phyloP scores from a whole-genome alignment of 2,888 invertebrate species.

The Ephialtes manifestator region DNA sequence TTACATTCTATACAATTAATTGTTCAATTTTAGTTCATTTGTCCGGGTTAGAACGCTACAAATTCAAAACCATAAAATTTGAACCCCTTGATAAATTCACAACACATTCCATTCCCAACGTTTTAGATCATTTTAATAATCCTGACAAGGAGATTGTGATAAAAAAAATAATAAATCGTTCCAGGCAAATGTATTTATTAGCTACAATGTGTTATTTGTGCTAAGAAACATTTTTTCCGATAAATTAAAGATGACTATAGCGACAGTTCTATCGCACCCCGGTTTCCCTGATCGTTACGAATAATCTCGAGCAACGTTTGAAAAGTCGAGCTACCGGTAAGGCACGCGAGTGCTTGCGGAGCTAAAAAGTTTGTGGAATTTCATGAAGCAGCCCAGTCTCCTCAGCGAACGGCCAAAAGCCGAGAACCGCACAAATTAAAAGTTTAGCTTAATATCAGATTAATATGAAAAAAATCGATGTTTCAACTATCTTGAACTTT shows the following conservation, averaged over 20 bases:
- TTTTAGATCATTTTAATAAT: too few relatives aligned
- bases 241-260: neutral
- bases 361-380: slow-evolving; percentile 40
- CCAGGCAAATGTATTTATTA: too few relatives aligned
- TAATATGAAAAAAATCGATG: slow-evolving; percentile 50
- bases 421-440: slow-evolving; percentile 35
- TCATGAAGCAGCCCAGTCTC: slow-evolving; percentile 8
- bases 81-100: too few relatives aligned
- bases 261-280: neutral
- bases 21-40: too few relatives aligned
- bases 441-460: slow-evolving; percentile 43
- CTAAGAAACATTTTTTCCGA: neutral
- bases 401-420: neutral
- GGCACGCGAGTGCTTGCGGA: slow-evolving; percentile 1
- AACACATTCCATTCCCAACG: too few relatives aligned
- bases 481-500: slow-evolving; percentile 40
- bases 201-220: too few relatives aligned
- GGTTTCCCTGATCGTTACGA: too few relatives aligned
- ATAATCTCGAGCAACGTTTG: slow-evolving; percentile 25
- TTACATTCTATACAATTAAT: too few relatives aligned
- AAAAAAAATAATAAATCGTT: too few relatives aligned
- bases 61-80: too few relatives aligned
- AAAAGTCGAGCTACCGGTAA: neutral
- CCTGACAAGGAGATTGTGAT: neutral
- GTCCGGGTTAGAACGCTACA: too few relatives aligned